Base-by-base conservation (phyloP, 2,113 vertebrate genomes). In the Scomber japonicus region DNA sequence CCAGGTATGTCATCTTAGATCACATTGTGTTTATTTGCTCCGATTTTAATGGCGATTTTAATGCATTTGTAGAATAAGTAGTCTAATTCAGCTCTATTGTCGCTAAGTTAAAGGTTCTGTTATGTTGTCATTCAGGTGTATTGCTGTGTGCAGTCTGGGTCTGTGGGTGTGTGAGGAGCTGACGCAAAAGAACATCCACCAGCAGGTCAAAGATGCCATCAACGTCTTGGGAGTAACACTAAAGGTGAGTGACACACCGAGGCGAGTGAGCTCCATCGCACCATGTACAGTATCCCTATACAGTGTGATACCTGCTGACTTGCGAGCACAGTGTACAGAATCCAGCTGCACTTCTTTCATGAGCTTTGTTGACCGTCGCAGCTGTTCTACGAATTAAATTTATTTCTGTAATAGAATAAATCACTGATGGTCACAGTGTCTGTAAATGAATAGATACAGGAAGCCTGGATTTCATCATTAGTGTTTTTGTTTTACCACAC, bases 151-250 rank as follows among this genome's bases (percentile, higher is more conserved):
- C 91, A 97, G 96, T 85, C 96, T 99, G 0, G 97, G 98, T 2
- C 78, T 99, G 30, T 99, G 98, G 98, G 96, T 99, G 69, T 99
- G 98, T 56, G 98, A 99, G 92, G 98, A 99, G 81, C 95, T 99
- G 11, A 94, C 66, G 0, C 95, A 97, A 78, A 68, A 95, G 56
- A 96, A 94, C 1, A 95, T 95, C 84, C 98, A 99, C 45, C 92
- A 95, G 27, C 96, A 96, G 44, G 96, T 99, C 74, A 98, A 96
- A 90, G 97, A 97, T 65, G 98, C 97, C 54, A 90, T 99, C 93
- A 99, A 98, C 63, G 96, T 99, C 83, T 95, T 99, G 80, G 98
- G 98, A 54, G 98, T 98, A 84, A 99, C 98, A 14, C 93, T 99
- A 84, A 99, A 99, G 97, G 98, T 99, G 94, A 88, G 91, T 82